Percentiles rank a stretch among this genome's conserved stretches.
Conservation (phyloP, 2,888 invertebrate genomes). For the Tiphia femorata region DNA sequence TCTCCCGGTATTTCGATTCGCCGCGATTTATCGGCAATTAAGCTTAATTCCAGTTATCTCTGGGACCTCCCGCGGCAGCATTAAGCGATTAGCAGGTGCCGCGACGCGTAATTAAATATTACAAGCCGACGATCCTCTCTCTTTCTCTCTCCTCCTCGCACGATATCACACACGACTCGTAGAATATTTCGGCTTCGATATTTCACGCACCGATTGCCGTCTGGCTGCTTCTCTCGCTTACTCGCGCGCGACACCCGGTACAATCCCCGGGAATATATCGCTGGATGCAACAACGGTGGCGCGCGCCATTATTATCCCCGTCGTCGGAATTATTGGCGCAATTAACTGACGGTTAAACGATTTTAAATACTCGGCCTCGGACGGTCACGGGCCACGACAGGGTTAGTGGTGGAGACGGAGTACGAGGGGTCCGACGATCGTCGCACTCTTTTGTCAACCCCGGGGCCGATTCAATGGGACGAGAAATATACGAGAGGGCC, state of each 20-base stretch:
- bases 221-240: no score
- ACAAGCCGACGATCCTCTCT: neutral
- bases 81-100: neutral
- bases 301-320: slow-evolving; percentile 31
- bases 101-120: neutral
- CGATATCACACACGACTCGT: no score
- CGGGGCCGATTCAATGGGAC: slow-evolving; percentile 23
- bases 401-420: no score
- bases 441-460: slow-evolving; percentile 21
- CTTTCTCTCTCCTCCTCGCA: no score
- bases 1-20: no score
- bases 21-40: no score
- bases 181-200: no score
- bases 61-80: no score
- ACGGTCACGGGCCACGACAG: no score
- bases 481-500: slow-evolving; percentile 13
- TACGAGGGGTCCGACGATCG: no score
- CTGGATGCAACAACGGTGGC: slow-evolving; percentile 5
- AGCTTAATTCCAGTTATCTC: no score
- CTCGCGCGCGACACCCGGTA: neutral
- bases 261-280: neutral
- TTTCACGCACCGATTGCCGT: neutral
- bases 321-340: slow-evolving; percentile 39
- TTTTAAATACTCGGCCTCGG: slow-evolving; percentile 33
- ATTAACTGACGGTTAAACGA: slow-evolving; percentile 34